phyloP scores from a whole-genome alignment of 1,140 invertebrate genomes.

The Drosophila micromelanica region DNA sequence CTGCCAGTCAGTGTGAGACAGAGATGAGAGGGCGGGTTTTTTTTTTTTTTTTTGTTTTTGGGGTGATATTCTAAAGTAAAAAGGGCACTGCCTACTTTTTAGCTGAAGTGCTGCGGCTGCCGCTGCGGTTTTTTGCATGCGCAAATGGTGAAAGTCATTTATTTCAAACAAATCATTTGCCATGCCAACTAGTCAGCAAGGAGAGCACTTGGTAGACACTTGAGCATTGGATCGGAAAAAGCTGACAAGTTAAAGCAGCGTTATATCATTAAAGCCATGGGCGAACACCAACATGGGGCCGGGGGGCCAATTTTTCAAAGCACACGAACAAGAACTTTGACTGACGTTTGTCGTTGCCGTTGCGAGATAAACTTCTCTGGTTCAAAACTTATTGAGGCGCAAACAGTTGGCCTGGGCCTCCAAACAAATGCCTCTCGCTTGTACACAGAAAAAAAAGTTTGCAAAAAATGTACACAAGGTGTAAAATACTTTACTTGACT shows the following conservation, averaged over 20 bases:
- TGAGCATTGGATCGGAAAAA: constrained; percentile 30
- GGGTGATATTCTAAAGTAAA: constrained; percentile 31
- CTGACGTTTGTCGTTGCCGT: constrained; percentile 72
- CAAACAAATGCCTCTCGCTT: constrained; percentile 60
- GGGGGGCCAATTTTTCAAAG: constrained; percentile 69
- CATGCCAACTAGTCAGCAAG: constrained; percentile 48
- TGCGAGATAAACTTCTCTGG: constrained; percentile 69
- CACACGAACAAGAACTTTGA: constrained; percentile 65
- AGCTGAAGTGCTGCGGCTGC: constrained; percentile 65
- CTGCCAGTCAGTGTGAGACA: constrained; percentile 55
- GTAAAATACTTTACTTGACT: no score
- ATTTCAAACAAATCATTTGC: constrained; percentile 78
- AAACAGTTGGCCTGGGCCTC: constrained; percentile 64
- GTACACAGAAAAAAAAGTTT: neutral
- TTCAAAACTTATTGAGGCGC: constrained; percentile 80
- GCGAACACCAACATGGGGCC: constrained; percentile 15
- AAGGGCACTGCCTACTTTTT: constrained; percentile 66
- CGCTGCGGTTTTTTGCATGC: constrained; percentile 58
- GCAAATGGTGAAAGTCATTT: constrained; percentile 78
- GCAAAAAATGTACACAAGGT: no score
- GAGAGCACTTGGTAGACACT: constrained; percentile 30
- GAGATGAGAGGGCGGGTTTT: constrained; percentile 8
- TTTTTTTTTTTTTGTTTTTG: constrained; percentile 1
- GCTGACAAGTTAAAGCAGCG: constrained; percentile 64
- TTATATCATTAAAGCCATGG: constrained; percentile 32